phyloP scores from a whole-genome alignment of 2,113 vertebrate species.

The Crotalus horridus region DNA sequence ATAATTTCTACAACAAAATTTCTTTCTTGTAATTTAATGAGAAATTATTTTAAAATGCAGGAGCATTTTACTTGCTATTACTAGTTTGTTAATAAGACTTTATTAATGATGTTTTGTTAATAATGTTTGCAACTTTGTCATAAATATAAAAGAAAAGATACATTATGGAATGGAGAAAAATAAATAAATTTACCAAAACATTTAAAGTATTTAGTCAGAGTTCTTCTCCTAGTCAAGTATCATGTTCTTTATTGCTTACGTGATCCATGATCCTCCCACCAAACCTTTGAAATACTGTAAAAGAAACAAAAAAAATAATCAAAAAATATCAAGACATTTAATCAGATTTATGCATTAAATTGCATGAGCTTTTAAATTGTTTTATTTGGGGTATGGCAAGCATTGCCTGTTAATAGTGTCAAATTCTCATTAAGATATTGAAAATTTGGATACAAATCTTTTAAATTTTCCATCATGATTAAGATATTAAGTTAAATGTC shows the following conservation, averaged over 20 bases:
- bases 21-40: background rate
- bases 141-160: background rate
- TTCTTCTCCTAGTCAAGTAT: background rate
- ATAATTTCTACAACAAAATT: background rate
- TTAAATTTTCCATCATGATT: background rate
- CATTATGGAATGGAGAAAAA: background rate
- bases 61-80: background rate
- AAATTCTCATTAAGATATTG: background rate
- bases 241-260: background rate
- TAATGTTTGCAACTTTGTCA: background rate
- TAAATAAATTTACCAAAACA: background rate
- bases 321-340: background rate
- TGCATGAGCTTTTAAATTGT: background rate
- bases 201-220: background rate
- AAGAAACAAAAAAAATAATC: background rate
- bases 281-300: background rate
- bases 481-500: background rate
- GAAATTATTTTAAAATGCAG: background rate
- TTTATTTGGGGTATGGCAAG: background rate
- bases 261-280: background rate
- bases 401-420: background rate
- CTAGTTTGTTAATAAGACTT: background rate
- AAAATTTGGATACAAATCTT: background rate
- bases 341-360: background rate
- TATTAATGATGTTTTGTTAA: background rate